Base-by-base conservation (phyloP, 2,888 invertebrate genomes). In the Protophormia terraenovae region DNA sequence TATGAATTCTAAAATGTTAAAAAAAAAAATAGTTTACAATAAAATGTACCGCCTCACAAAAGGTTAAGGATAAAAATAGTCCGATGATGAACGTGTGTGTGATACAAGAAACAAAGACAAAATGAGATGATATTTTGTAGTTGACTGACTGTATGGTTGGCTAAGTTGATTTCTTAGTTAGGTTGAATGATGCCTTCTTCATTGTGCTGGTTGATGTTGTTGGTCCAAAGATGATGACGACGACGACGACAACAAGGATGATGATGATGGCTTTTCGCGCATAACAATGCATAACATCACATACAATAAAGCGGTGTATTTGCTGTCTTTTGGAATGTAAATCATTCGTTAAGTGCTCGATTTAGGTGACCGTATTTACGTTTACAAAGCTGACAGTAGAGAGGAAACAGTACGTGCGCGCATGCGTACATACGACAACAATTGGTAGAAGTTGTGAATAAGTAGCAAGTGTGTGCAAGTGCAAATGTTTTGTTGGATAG, bases 281-380 rank as follows among this genome's bases (percentile, higher is more conserved):
- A 81, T 67, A 67, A 89, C 91, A 90, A 71, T 19, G 73, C 80
- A 80, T 91, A 91, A 89, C 90, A 90, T 91, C 90, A 91, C 91
- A 91, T 91, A 90, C 90, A 88, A 88, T 88, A 89, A 89, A 90
- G 89, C 91, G 91, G 90, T 89, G 90, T 90, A 90, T 91, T 90
- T 91, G 90, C 91, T 91, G 91, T 91, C 90, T 90, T 90, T 89
- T 89, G 91, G 91, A 91, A 91, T 91, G 91, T 91, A 91, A 91
- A 91, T 91, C 91, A 91, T 91, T 91, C 89, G 90, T 89, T 91
- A 91, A 91, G 91, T 91, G 90, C 90, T 90, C 91, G 91, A 91
- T 91, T 91, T 91, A 90, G 90, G 90, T 90, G 91, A 90, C 91
- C 90, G 78, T 78, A 79, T 84, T 84, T 79, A 86, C 78, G 83